These are phyloP conservation scores for Catharus ustulatus DNA, from an alignment of 2,797 vertebrate species.

Conservation along the genomic window DNA sequence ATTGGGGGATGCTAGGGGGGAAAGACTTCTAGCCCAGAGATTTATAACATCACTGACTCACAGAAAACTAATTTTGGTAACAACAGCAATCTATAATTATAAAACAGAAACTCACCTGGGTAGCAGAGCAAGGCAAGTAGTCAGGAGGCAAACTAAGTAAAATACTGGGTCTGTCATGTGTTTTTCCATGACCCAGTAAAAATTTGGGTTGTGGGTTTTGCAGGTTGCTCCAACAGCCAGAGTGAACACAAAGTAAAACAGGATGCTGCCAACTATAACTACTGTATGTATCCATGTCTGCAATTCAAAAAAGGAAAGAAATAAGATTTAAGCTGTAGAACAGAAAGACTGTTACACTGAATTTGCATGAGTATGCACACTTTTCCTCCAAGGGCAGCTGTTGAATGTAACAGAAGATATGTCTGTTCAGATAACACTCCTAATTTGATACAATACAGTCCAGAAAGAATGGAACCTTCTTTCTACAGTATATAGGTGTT, in stretches of 20 bases:
- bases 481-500: not conserved
- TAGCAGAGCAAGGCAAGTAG: conserved; percentile 84
- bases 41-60: not conserved
- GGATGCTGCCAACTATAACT: conserved; percentile 79
- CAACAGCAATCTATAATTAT: not conserved
- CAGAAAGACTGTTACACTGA: not conserved
- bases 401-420: not conserved
- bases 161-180: conserved; percentile 84
- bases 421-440: not conserved
- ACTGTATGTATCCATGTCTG: conserved; percentile 89
- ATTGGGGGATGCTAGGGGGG: accelerated
- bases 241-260: conserved; percentile 83
- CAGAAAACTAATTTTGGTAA: not conserved
- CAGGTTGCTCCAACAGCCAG: conserved; percentile 82
- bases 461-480: not conserved
- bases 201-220: conserved; percentile 85
- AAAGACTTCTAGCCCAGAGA: not conserved
- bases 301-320: conserved; percentile 30
- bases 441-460: not conserved
- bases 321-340: not conserved
- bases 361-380: not conserved
- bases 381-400: not conserved
- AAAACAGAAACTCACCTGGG: conserved; percentile 82
- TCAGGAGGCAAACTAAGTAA: conserved; percentile 85
- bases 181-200: conserved; percentile 83